phyloP scores from a whole-genome alignment of 1,140 invertebrate species.

The Hylaeus anthracinus region DNA sequence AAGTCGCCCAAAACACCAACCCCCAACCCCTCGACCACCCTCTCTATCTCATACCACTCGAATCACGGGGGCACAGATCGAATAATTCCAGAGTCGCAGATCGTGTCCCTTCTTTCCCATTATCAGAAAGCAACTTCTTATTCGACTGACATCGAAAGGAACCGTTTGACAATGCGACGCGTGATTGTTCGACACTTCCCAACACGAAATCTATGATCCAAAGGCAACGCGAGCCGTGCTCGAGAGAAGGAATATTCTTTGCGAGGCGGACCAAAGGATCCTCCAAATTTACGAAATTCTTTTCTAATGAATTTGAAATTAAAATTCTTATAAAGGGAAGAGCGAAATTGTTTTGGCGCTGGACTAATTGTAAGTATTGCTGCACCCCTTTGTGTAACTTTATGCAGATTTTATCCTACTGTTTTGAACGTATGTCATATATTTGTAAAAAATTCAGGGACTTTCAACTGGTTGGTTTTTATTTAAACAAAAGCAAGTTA shows the following conservation, averaged over 20 bases:
- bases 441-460: too few relatives aligned
- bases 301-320: too few relatives aligned
- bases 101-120: conserved; percentile 22
- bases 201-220: conserved; percentile 1
- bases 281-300: too few relatives aligned
- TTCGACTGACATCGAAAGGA: conserved; percentile 4
- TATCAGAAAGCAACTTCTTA: conserved; percentile 17
- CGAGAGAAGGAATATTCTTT: neutral
- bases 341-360: too few relatives aligned
- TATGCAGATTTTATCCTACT: too few relatives aligned
- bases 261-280: neutral
- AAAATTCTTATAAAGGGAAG: too few relatives aligned
- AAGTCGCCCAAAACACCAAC: conserved; percentile 42
- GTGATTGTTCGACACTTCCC: conserved; percentile 19
- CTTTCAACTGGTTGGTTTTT: too few relatives aligned
- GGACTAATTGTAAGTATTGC: too few relatives aligned
- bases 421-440: too few relatives aligned
- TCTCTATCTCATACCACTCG: conserved; percentile 27
- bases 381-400: too few relatives aligned
- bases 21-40: neutral
- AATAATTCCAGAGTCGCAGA: conserved; percentile 47
- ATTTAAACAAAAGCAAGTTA: too few relatives aligned
- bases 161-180: conserved; percentile 10
- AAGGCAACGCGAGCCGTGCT: too few relatives aligned
- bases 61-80: conserved; percentile 46